Base-by-base conservation (phyloP, 1,140 invertebrate species). In the Heliconius hewitsoni region DNA sequence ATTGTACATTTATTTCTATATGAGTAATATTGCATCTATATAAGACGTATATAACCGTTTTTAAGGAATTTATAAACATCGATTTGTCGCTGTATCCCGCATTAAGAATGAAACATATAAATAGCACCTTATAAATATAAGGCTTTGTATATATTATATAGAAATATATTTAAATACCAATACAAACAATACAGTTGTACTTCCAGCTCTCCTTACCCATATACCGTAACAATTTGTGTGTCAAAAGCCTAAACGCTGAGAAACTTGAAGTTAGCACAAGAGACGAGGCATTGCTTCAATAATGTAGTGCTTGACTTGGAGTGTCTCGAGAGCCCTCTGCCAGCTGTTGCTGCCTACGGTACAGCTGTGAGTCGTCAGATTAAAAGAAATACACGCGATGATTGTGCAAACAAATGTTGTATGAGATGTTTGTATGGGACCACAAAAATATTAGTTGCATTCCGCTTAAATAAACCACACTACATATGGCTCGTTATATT, bases 371-470 rank as follows among this genome's bases (percentile, higher is more conserved):
- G 80, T 82, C 86, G 86, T 91, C 89, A 90, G 88, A 90, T 87
- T 87, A 89, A 85, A 87, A 89, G 88, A 92, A 90, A 90, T 89
- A 88, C 84, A 92, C 86, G 87, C 85, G 85, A 89, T 89, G 86
- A 86, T 89, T 90, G 85, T 89, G 87, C 87, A 92, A 91, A 92
- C 89, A 91, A 91, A 89, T 88, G 85, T 87, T 88, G 85, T 87
- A 85, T 82, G 86, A 86, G 83, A 86, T 89, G 87, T 90, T 90
- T 89, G 74, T 83, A 81, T 86, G 85, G 82, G 82, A 82, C 85
- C 83, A 85, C 82, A 87, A 89, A 87, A 87, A 86, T 83, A 86
- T 88, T 66, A 86, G 88, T 90, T 88, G 86, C 83, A 83, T 87
- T 85, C 75, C 81, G 71, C 84, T 86, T 86, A 83, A 83, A 85